phyloP scores from a whole-genome alignment of 2,888 invertebrate genomes.

The Drosophila macrospina region DNA sequence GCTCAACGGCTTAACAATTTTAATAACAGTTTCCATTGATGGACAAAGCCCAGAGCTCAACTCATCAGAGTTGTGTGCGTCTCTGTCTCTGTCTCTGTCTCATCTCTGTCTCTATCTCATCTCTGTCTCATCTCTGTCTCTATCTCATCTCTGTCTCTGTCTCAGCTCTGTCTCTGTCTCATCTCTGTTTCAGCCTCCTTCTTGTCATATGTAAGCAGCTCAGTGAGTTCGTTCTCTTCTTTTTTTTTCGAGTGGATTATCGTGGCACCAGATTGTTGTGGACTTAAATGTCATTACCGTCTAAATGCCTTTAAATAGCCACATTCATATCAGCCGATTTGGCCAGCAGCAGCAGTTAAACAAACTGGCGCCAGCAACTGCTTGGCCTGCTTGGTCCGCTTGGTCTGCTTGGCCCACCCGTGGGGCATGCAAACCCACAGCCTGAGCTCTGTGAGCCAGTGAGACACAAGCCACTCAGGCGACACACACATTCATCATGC shows the following conservation, averaged over 20 bases:
- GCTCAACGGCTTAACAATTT: conserved; percentile 63
- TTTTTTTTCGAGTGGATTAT: conserved; percentile 19
- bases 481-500: conserved; percentile 68
- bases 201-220: conserved; percentile 14
- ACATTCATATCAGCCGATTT: conserved; percentile 61
- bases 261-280: conserved; percentile 36
- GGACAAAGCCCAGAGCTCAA: conserved; percentile 54
- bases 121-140: background rate
- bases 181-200: background rate
- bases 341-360: conserved; percentile 40
- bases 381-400: conserved; percentile 1
- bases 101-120: background rate
- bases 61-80: conserved; percentile 27
- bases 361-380: conserved; percentile 24
- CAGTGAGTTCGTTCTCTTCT: conserved; percentile 1
- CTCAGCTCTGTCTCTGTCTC: background rate
- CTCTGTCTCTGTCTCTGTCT: background rate
- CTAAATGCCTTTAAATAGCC: conserved; percentile 78
- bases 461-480: conserved; percentile 13
- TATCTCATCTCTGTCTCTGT: background rate
- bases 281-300: conserved; percentile 68
- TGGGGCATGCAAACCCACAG: conserved; percentile 41
- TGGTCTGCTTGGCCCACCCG: no score
- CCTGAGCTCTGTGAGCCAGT: background rate
- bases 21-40: conserved; percentile 58